Conservation (phyloP, 1,140 invertebrate species). For the Teleopsis dalmanni region DNA sequence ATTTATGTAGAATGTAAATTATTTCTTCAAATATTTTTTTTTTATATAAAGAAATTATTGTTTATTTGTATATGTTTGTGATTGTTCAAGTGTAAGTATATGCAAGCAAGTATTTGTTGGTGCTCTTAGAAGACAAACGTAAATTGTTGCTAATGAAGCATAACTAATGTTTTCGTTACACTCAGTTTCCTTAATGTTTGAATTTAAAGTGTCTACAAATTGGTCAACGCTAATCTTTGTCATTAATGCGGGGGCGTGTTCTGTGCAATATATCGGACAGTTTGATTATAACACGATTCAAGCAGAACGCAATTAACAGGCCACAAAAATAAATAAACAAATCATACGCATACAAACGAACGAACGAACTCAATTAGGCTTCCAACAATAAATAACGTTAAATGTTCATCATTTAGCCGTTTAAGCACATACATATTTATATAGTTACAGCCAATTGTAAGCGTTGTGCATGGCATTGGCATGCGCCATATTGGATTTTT, state of each 20-base stretch:
- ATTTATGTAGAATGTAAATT: too few species aligned
- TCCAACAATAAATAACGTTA: too few species aligned
- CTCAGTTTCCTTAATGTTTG: conserved; percentile 23
- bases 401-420: background rate
- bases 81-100: too few species aligned
- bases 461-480: conserved; percentile 15
- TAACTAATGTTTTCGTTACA: conserved; percentile 15
- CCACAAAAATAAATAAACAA: conserved; percentile 10
- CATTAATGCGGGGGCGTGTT: conserved; percentile 28
- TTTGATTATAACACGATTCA: conserved; percentile 34
- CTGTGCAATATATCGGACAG: conserved; percentile 8
- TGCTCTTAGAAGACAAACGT: too few species aligned
- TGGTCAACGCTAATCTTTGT: conserved; percentile 34
- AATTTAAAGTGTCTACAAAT: conserved; percentile 22
- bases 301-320: conserved; percentile 38
- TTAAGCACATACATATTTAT: background rate
- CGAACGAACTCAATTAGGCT: too few species aligned
- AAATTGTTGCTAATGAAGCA: conserved; percentile 9
- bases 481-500: conserved; percentile 36
- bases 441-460: conserved; percentile 1
- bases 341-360: conserved; percentile 6
- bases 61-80: too few species aligned
- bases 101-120: too few species aligned
- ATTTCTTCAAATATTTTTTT: too few species aligned
- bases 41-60: too few species aligned